Percentiles rank a stretch among this genome's conserved stretches.
phyloP scores from a whole-genome alignment of 2,888 invertebrate genomes.

The Nowickia ferox region DNA sequence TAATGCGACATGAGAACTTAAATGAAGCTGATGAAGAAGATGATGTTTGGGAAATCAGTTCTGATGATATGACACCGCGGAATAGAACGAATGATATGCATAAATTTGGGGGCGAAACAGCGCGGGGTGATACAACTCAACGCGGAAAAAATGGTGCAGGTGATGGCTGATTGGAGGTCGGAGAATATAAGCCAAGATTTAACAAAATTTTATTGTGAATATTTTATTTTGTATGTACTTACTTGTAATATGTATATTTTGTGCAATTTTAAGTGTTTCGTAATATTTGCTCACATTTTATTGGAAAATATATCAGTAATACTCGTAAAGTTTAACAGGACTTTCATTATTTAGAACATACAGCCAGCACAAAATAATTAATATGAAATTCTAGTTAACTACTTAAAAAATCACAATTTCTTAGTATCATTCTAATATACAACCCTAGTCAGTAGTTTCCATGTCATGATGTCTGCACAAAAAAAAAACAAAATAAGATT shows the following conservation, averaged over 20 bases:
- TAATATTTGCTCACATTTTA: neutral
- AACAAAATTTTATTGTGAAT: neutral
- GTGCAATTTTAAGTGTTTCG: neutral
- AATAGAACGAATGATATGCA: constrained; percentile 73
- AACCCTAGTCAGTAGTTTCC: too few species aligned
- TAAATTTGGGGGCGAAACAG: constrained; percentile 68
- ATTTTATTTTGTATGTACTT: neutral
- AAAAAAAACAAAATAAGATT: too few species aligned
- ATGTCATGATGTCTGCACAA: too few species aligned
- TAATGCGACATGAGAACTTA: constrained; percentile 52
- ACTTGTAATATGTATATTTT: neutral
- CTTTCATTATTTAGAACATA: too few species aligned
- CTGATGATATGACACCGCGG: constrained; percentile 77
- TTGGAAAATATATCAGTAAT: too few species aligned
- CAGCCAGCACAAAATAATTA: too few species aligned
- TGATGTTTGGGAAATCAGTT: constrained; percentile 77
- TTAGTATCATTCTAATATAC: too few species aligned
- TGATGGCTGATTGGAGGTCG: constrained; percentile 63
- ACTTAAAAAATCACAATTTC: too few species aligned
- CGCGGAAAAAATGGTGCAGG: constrained; percentile 76
- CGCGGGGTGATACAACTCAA: constrained; percentile 60
- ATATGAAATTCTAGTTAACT: too few species aligned
- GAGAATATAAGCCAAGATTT: neutral
- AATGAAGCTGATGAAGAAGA: constrained; percentile 74
- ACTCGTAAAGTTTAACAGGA: too few species aligned